Evolutionary conservation across 2,888 invertebrate genomes (phyloP), one percentile per base, ranked within the genome.

Genomic region (Elmis aenea): DNA sequence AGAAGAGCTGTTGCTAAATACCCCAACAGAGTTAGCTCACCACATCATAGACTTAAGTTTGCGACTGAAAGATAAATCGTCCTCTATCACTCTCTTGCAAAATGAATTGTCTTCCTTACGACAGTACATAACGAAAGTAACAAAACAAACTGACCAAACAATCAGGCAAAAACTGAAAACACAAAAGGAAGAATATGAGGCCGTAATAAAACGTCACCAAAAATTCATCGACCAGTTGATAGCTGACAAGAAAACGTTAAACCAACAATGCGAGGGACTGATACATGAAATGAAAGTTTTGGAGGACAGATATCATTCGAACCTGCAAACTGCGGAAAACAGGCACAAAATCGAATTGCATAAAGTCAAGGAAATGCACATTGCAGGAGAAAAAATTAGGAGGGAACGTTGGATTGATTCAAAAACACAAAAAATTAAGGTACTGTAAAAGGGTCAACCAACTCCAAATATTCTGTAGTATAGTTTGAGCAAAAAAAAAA

Each of bases 391-490:
- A 59, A 89, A 85, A 59, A 68, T 80, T 8, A 67, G 77, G 5
- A 68, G 81, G 13, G 87, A 89, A 57, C 77, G 83, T 31, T 89
- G 90, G 89, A 80, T 89, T 23, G 81, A 86, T 30, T 79, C 79
- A 36, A 88, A 87, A 64, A 88, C 88, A 2, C 83, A 86, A 55
- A 88, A 88, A 68, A 88, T 89, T 33, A 86, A 89, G 75, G 86
- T 85, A 24, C n/a, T n/a, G n/a, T n/a, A n/a, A n/a, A n/a, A n/a
- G n/a, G n/a, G n/a, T n/a, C n/a, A n/a, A n/a, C n/a, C n/a, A n/a
- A n/a, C n/a, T n/a, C n/a, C n/a, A n/a, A n/a, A n/a, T n/a, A n/a
- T n/a, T n/a, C n/a, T n/a, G n/a, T n/a, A n/a, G n/a, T n/a, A n/a
- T n/a, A n/a, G n/a, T n/a, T n/a, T n/a, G n/a, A n/a, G n/a, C n/a